Conservation (phyloP, 2,113 vertebrate genomes). For the Promerops cafer region DNA sequence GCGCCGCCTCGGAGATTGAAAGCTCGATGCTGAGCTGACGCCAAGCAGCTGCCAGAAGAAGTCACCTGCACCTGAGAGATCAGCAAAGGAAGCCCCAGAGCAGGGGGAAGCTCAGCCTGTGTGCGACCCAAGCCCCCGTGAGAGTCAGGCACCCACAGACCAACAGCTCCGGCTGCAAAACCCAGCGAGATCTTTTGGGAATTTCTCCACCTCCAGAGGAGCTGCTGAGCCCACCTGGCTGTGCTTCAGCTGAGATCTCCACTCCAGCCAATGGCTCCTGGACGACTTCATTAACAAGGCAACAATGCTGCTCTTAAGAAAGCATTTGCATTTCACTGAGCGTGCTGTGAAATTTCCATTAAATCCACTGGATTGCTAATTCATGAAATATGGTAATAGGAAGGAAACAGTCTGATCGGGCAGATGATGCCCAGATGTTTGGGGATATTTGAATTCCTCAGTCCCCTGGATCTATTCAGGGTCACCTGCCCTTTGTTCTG, state of each 20-base stretch:
- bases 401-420: background rate
- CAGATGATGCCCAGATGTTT: background rate
- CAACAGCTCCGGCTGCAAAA: too few relatives aligned
- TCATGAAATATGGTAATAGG: background rate
- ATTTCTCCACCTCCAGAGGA: slow-evolving; percentile 62
- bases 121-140: background rate
- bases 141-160: slow-evolving; percentile 2
- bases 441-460: background rate
- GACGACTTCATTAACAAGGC: too few relatives aligned
- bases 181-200: slow-evolving; percentile 48
- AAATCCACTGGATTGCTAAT: slow-evolving; percentile 44
- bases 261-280: slow-evolving; percentile 67
- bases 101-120: background rate
- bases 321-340: slow-evolving; percentile 59
- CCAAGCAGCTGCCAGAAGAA: background rate
- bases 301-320: slow-evolving; percentile 45
- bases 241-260: slow-evolving; percentile 47
- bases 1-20: background rate
- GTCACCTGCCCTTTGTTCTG: background rate
- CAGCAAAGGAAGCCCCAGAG: background rate
- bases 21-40: background rate
- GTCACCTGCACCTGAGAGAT: background rate
- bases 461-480: background rate
- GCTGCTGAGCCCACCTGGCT: slow-evolving; percentile 23
- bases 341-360: slow-evolving; percentile 54